Conservation (phyloP, 2,113 vertebrate genomes). For the Panurus biarmicus region DNA sequence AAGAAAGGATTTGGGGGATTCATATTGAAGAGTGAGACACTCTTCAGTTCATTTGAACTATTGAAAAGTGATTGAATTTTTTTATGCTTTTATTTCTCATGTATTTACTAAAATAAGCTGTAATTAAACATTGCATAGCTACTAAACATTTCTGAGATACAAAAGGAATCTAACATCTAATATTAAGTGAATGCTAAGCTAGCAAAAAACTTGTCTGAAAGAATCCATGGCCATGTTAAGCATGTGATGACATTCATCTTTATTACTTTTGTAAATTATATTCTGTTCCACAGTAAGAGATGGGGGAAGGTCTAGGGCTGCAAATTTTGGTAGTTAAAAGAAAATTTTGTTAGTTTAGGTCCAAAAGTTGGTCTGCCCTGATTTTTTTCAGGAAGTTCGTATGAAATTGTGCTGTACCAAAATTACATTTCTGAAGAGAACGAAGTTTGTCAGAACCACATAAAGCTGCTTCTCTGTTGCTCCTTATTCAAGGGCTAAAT, state of each 20-base stretch:
- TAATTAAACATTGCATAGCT: too few relatives aligned
- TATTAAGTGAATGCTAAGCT: not conserved
- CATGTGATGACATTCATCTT: not conserved
- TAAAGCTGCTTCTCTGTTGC: not conserved
- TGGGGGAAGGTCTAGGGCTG: not conserved
- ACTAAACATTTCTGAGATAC: not conserved
- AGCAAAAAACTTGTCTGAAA: not conserved
- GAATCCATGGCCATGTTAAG: not conserved
- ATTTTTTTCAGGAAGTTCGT: not conserved
- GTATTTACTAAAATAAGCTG: not conserved
- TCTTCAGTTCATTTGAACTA: not conserved
- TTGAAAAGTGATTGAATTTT: not conserved
- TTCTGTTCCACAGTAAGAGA: not conserved
- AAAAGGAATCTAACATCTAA: not conserved
- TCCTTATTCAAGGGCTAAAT: not conserved
- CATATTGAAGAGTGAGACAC: not conserved
- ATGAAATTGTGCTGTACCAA: not conserved
- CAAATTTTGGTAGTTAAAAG: not conserved
- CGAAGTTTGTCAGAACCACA: not conserved
- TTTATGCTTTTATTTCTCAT: not conserved
- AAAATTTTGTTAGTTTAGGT: not conserved
- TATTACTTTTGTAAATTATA: not conserved
- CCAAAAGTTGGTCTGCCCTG: not conserved
- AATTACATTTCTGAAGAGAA: not conserved
- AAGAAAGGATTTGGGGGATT: not conserved